Base-by-base conservation (phyloP, 2,797 vertebrate species). In the Platalea minor region DNA sequence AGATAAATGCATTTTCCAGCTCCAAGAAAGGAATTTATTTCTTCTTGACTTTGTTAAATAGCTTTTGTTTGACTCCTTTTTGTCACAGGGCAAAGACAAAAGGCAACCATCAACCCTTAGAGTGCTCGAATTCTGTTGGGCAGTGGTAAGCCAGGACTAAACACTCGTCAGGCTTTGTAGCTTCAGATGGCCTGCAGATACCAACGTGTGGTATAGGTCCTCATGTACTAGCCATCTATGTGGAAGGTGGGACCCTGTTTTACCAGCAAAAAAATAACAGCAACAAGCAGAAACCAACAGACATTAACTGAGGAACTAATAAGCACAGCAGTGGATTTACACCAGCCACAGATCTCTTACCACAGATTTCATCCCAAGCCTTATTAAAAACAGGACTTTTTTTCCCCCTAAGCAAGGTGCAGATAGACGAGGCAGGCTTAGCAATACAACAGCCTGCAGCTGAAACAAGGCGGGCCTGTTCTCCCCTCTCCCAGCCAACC, bases 1-100 rank as follows among this genome's bases (percentile, higher is more conserved):
- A 46, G 88, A 80, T 78, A 85, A 92, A 84, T 76, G 48, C 26
- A 57, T 91, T 97, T 97, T 91, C 78, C 86, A 88, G 72, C 68
- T 85, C 73, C 35, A 82, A 51, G 59, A 80, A 39, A 69, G 26
- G 59, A 68, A 45, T 82, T 79, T 83, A 33, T 61, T 95, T 91
- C 35, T 84, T 86, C 31, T 78, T 89, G 37, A 46, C 23, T 89
- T 87, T 37, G 35, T 61, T 86, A 75, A 87, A 79, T 41, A 84
- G 50, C 33, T 93, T 92, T 88, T 48, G 4, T 53, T 83, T 76
- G 65, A 79, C 45, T 25, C 31, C 19, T 84, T 57, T 51, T 51
- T 80, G 63, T 63, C 50, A 43, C 31, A 65, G 41, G 39, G 21
- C 39, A 68, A 75, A 73, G 33, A n/a, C 45, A 35, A 64, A 91